A percentile compares a stretch with the other conserved stretches of the same genome.
phyloP scores from a whole-genome alignment of 2,113 vertebrate species.

The Stictonetta naevosa region DNA sequence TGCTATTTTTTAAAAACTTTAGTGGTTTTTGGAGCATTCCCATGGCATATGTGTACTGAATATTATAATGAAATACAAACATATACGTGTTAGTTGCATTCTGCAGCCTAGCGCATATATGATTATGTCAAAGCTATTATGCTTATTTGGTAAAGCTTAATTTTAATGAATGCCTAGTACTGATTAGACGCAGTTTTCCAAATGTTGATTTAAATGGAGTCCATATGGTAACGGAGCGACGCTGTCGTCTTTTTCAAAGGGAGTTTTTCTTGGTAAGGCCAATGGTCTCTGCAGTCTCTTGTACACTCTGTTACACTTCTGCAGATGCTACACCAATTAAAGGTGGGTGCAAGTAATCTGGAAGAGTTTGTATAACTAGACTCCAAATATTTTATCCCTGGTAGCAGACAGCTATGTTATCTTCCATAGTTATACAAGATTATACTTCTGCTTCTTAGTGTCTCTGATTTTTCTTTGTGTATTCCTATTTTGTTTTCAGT shows the following conservation, averaged over 20 bases:
- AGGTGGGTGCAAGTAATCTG: neutral
- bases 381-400: neutral
- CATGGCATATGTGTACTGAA: neutral
- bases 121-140: neutral
- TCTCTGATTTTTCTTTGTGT: neutral
- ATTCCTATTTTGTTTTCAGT: neutral
- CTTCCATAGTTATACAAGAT: neutral
- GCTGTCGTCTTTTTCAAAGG: neutral
- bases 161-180: neutral
- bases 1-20: neutral
- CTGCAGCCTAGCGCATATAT: neutral
- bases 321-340: neutral
- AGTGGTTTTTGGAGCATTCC: neutral
- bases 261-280: neutral
- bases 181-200: neutral
- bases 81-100: neutral
- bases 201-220: neutral
- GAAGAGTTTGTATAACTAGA: neutral
- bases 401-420: neutral
- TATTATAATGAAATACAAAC: neutral
- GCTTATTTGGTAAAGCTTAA: neutral
- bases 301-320: neutral
- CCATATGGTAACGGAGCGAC: neutral
- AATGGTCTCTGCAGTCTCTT: neutral
- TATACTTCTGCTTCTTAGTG: neutral